Percentiles rank a stretch among this genome's conserved stretches.
Conservation (phyloP, 2,797 vertebrate species). For the Orestias chungarensis region DNA sequence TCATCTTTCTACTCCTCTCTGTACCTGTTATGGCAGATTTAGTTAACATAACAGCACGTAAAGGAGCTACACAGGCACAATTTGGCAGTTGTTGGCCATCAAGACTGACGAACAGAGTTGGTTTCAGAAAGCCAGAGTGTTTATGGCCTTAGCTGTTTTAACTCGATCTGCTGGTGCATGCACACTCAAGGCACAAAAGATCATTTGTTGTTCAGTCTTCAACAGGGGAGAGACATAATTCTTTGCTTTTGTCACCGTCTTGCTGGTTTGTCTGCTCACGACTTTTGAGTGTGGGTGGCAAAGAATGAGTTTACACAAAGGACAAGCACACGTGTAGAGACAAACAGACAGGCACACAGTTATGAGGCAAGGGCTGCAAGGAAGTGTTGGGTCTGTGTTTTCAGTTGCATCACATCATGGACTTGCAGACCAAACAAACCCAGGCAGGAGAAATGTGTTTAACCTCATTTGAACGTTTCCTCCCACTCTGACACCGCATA, state of each 20-base stretch:
- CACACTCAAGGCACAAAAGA: slow-evolving; percentile 45
- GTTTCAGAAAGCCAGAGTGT: slow-evolving; percentile 33
- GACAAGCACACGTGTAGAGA: slow-evolving; percentile 22
- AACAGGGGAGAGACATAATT: slow-evolving; percentile 38
- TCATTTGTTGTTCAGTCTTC: slow-evolving; percentile 42
- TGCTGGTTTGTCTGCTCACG: slow-evolving; percentile 65
- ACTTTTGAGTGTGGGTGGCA: slow-evolving; percentile 60
- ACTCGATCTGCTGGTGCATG: slow-evolving; percentile 26
- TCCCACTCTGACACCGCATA: slow-evolving; percentile 50
- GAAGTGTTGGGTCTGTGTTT: slow-evolving; percentile 17
- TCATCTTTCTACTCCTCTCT: neutral
- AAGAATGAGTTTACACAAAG: slow-evolving; percentile 67
- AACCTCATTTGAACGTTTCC: slow-evolving; percentile 52
- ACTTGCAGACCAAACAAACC: slow-evolving; percentile 29
- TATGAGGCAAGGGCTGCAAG: slow-evolving; percentile 14
- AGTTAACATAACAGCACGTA: neutral
- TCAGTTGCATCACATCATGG: slow-evolving; percentile 31
- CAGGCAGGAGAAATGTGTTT: slow-evolving; percentile 30
- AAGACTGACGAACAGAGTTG: slow-evolving; percentile 17
- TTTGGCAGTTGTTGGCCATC: slow-evolving; percentile 4
- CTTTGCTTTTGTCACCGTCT: slow-evolving; percentile 39
- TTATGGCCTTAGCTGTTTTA: slow-evolving; percentile 48
- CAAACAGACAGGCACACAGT: slow-evolving; percentile 19
- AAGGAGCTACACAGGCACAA: neutral
- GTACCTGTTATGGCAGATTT: slow-evolving; percentile 1